A percentile compares a stretch with the other conserved stretches of the same genome.
phyloP scores from a whole-genome alignment of 2,888 invertebrate species.

The Bhutanitis thaidina region DNA sequence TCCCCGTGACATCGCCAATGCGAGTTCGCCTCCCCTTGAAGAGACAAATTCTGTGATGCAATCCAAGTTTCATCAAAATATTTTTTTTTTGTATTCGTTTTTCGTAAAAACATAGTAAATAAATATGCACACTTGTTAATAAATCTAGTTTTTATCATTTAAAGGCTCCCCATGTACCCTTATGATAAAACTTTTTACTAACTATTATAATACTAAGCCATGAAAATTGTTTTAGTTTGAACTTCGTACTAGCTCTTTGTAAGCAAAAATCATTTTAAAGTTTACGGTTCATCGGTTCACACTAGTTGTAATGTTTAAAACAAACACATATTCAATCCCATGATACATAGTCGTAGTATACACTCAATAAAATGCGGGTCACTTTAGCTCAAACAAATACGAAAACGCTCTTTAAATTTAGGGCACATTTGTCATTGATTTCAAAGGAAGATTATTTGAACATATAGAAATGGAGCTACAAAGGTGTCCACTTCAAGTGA shows the following conservation, averaged over 20 bases:
- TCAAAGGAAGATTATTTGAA: conserved; percentile 35
- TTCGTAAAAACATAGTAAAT: too few relatives aligned
- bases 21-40: conserved; percentile 30
- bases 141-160: too few relatives aligned
- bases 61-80: conserved; percentile 2
- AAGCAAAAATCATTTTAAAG: too few relatives aligned
- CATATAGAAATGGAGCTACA: conserved; percentile 33
- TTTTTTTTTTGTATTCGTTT: not conserved
- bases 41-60: conserved; percentile 18
- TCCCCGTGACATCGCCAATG: conserved; percentile 44
- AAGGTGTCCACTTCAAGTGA: conserved; percentile 50
- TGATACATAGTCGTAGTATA: not conserved
- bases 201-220: too few relatives aligned
- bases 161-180: too few relatives aligned
- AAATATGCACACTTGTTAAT: too few relatives aligned
- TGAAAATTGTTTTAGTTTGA: too few relatives aligned
- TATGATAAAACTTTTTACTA: too few relatives aligned
- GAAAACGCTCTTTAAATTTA: conserved; percentile 19
- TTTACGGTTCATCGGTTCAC: too few relatives aligned
- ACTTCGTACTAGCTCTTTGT: too few relatives aligned
- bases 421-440: conserved; percentile 45
- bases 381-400: conserved; percentile 43
- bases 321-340: too few relatives aligned
- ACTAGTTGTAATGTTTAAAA: too few relatives aligned
- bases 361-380: conserved; percentile 47